Conservation (phyloP, 2,888 invertebrate genomes). For the Macrosiphum euphorbiae region DNA sequence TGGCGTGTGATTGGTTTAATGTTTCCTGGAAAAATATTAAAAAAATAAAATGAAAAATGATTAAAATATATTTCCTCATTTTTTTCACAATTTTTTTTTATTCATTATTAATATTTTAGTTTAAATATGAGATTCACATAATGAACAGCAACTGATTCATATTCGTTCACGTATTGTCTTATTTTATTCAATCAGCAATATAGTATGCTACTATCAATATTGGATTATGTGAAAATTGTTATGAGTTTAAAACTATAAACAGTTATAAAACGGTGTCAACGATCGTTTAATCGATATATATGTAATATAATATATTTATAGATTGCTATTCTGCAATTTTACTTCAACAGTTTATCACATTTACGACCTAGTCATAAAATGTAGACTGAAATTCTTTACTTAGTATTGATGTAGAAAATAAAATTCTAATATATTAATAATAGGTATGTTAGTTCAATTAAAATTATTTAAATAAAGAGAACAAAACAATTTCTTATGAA, state of each 20-base stretch:
- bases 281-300: slow-evolving; percentile 6
- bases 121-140: neutral
- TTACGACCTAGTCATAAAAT: slow-evolving; percentile 15
- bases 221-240: slow-evolving; percentile 5
- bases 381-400: neutral
- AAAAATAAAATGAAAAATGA: neutral
- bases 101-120: neutral
- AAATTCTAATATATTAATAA: neutral
- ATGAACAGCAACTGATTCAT: neutral
- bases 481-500: neutral
- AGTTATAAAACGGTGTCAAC: slow-evolving; percentile 7
- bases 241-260: neutral
- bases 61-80: neutral
- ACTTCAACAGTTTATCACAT: neutral
- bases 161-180: neutral
- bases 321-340: neutral
- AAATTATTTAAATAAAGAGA: neutral
- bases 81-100: neutral
- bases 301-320: slow-evolving; percentile 11
- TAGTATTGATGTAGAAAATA: neutral
- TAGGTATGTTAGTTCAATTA: neutral
- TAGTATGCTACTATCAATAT: neutral
- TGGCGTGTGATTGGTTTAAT: neutral
- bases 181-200: neutral
- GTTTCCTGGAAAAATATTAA: neutral